phyloP scores from a whole-genome alignment of 2,888 invertebrate species.

The Proisotoma minuta region DNA sequence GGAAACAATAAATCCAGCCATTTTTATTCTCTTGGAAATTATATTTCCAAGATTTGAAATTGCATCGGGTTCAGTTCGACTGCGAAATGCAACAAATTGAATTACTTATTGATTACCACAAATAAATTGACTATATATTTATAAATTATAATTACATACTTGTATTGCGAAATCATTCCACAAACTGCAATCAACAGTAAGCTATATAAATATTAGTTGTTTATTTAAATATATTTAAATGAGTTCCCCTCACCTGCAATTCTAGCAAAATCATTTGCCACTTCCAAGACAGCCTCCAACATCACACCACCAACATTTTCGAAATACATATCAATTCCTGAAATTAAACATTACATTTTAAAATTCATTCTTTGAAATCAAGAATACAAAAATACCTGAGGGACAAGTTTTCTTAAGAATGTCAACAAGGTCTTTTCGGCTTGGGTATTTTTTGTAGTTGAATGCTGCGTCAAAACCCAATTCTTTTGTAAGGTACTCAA shows the following conservation, averaged over 20 bases:
- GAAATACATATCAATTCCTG: constrained; percentile 25
- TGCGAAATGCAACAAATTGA: neutral
- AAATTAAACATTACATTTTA: too few species aligned
- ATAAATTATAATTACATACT: neutral
- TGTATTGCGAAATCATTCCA: constrained; percentile 24
- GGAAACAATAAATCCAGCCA: constrained; percentile 14
- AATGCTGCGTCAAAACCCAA: constrained; percentile 19
- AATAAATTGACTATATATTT: neutral
- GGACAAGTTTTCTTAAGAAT: constrained; percentile 19
- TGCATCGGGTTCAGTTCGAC: constrained; percentile 3
- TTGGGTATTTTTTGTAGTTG: constrained; percentile 21
- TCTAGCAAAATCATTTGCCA: constrained; percentile 11
- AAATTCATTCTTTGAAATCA: too few species aligned
- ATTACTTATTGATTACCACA: too few species aligned
- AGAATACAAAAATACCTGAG: too few species aligned
- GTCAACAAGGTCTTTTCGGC: neutral
- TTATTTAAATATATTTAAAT: too few species aligned
- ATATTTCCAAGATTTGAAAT: neutral
- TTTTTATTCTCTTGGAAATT: constrained; percentile 11
- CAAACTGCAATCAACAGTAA: too few species aligned
- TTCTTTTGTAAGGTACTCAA: constrained; percentile 14
- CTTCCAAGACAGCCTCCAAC: constrained; percentile 18
- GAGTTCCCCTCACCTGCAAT: too few species aligned
- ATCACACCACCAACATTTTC: constrained; percentile 20
- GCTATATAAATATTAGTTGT: too few species aligned